A percentile compares a stretch with the other conserved stretches of the same genome.
Evolutionary conservation across 2,888 invertebrate genomes (phyloP).

Genomic region (Sarcophaga carnaria): DNA sequence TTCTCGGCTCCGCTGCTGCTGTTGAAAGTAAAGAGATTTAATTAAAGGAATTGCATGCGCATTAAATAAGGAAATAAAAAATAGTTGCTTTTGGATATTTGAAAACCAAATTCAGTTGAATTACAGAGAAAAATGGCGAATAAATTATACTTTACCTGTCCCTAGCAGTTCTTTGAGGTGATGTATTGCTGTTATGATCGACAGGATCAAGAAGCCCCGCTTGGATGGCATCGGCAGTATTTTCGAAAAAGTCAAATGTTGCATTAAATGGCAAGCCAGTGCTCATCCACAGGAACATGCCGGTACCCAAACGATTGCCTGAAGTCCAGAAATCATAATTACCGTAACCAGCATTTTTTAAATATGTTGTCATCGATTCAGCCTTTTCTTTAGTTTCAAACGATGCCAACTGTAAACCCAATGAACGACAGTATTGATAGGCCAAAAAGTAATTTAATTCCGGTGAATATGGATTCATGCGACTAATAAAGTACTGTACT

Average conservation of each 20-base stretch:
- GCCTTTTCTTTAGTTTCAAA: slow-evolving; percentile 94
- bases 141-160: slow-evolving; percentile 82
- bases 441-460: slow-evolving; percentile 93
- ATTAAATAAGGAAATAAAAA: background rate
- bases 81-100: background rate
- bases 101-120: background rate
- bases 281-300: slow-evolving; percentile 95
- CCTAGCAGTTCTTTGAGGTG: slow-evolving; percentile 89
- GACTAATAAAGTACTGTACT: slow-evolving; percentile 92
- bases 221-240: slow-evolving; percentile 82
- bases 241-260: slow-evolving; percentile 92
- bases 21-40: slow-evolving; percentile 74
- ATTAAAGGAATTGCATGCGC: slow-evolving; percentile 17
- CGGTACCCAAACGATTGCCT: slow-evolving; percentile 92
- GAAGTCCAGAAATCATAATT: slow-evolving; percentile 95
- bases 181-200: slow-evolving; percentile 88
- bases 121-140: background rate
- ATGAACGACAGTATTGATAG: slow-evolving; percentile 93
- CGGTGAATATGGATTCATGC: slow-evolving; percentile 94
- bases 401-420: slow-evolving; percentile 92
- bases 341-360: slow-evolving; percentile 92
- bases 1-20: slow-evolving; percentile 85
- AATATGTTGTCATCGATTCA: slow-evolving; percentile 91
- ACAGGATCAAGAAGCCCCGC: slow-evolving; percentile 83
- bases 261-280: slow-evolving; percentile 93